These are phyloP conservation scores for Hucho hucho DNA, from an alignment of 2,113 vertebrate genomes.

Conservation along the genomic window DNA sequence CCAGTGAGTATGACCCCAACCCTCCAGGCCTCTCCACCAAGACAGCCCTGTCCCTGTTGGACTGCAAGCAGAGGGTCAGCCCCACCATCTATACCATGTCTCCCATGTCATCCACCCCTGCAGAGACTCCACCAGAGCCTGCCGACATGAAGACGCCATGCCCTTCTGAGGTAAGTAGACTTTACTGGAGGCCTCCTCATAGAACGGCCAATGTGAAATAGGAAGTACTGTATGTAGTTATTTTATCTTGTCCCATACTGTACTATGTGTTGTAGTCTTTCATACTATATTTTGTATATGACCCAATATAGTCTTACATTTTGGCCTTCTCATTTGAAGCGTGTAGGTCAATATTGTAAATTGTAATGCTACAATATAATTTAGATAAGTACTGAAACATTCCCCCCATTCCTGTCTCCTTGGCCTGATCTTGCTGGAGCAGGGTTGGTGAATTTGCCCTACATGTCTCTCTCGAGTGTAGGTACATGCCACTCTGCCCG, in stretches of 20 bases:
- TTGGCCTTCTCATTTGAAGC: too few species aligned
- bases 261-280: background rate
- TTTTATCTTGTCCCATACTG: background rate
- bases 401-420: constrained; percentile 53
- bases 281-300: too few species aligned
- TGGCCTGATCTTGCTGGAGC: constrained; percentile 56
- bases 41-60: constrained; percentile 86
- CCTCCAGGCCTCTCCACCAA: constrained; percentile 92
- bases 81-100: constrained; percentile 91
- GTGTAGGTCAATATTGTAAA: background rate
- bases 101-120: constrained; percentile 69
- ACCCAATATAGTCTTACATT: too few species aligned
- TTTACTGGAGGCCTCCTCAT: background rate
- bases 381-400: constrained; percentile 21
- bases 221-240: constrained; percentile 47
- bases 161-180: constrained; percentile 84
- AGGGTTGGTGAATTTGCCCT: constrained; percentile 72
- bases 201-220: background rate
- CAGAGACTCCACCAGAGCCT: constrained; percentile 67
- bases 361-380: background rate
- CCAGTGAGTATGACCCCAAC: constrained; percentile 89
- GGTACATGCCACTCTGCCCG: constrained; percentile 53
- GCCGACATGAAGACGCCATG: constrained; percentile 79
- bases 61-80: constrained; percentile 91
- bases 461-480: constrained; percentile 67